phyloP scores from a whole-genome alignment of 2,113 vertebrate genomes.

The Sprattus sprattus region DNA sequence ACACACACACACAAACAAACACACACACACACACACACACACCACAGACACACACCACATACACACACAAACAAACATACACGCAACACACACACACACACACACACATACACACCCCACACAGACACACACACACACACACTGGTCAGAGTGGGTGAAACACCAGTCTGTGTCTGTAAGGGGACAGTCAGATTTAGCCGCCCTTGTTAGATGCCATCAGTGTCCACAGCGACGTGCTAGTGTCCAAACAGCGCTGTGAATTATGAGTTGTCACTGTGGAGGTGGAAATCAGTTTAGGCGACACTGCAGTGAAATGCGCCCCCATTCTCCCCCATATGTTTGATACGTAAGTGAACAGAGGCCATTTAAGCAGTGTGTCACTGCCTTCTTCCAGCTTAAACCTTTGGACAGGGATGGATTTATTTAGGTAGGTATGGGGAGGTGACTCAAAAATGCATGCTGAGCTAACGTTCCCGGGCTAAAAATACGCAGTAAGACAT shows the following conservation, averaged over 20 bases:
- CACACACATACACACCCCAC: not conserved
- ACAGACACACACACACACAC: not conserved
- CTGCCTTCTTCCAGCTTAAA: no score
- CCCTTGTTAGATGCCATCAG: not conserved
- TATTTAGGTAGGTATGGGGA: not conserved
- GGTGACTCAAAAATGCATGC: no score
- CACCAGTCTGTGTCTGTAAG: not conserved
- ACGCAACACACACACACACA: not conserved
- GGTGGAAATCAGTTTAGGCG: not conserved
- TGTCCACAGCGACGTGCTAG: not conserved
- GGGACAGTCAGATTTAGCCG: not conserved
- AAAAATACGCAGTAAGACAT: not conserved
- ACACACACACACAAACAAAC: not conserved
- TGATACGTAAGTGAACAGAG: not conserved
- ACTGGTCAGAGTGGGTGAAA: not conserved
- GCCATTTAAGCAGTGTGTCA: not conserved
- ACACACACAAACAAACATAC: no score
- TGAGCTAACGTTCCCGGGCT: no score
- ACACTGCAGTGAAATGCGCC: not conserved
- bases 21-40: not conserved
- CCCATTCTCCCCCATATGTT: not conserved
- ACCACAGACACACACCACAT: no score
- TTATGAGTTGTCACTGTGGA: not conserved
- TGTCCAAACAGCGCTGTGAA: not conserved
- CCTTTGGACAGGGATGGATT: not conserved